Conservation (phyloP, 2,797 vertebrate species). For the Cuniculus paca region DNA sequence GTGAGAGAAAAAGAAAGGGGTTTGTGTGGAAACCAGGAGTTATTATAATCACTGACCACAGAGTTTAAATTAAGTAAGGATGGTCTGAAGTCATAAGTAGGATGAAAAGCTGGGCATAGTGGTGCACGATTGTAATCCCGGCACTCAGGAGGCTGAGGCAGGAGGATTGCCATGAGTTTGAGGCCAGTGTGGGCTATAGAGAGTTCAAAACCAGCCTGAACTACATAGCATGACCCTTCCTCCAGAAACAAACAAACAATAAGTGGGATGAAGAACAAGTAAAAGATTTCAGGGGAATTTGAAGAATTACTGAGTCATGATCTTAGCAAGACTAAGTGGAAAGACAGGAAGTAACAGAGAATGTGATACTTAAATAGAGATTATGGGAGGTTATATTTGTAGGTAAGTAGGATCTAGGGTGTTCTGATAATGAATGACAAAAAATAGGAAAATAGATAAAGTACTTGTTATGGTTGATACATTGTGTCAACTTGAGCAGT, state of each 20-base stretch:
- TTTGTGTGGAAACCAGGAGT: neutral
- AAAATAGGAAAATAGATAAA: neutral
- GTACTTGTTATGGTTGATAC: no score
- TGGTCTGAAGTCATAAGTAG: neutral
- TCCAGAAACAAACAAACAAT: neutral
- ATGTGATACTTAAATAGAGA: neutral
- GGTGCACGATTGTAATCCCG: neutral
- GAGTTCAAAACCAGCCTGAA: neutral
- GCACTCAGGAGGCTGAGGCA: neutral
- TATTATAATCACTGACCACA: neutral
- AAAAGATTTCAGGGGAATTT: neutral
- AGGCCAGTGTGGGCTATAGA: neutral
- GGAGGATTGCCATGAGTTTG: neutral
- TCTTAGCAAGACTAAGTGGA: neutral
- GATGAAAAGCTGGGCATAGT: neutral
- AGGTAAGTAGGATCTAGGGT: neutral
- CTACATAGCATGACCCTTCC: neutral
- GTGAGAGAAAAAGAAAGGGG: neutral
- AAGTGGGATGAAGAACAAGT: neutral
- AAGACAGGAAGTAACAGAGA: neutral
- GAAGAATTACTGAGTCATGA: neutral
- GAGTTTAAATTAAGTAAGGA: constrained; percentile 33
- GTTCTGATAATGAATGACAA: neutral
- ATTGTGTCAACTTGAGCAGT: no score
- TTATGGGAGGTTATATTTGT: neutral